Evolutionary conservation across 2,113 vertebrate genomes (phyloP).

Genomic region (Caranx melampygus): DNA sequence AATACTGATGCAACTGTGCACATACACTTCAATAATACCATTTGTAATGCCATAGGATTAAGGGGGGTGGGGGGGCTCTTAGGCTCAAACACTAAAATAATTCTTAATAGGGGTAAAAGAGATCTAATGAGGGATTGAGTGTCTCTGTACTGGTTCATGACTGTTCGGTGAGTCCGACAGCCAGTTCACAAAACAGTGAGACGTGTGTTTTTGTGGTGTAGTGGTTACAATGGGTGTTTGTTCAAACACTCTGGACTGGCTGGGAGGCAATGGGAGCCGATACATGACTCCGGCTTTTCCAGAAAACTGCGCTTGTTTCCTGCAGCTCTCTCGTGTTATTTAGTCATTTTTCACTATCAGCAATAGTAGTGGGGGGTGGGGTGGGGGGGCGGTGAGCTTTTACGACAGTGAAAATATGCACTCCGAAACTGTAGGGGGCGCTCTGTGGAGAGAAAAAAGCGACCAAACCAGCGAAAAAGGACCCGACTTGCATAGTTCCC

Average conservation of each 20-base stretch:
- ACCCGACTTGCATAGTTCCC: too few relatives aligned
- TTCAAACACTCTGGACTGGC: not conserved
- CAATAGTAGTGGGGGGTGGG: too few relatives aligned
- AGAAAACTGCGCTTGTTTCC: not conserved
- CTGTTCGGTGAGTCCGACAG: conserved; percentile 20
- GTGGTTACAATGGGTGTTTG: not conserved
- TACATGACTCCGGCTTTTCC: not conserved
- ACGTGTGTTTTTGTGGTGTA: not conserved
- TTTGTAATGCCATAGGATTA: conserved; percentile 77
- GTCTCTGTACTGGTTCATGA: conserved; percentile 32
- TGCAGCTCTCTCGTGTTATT: not conserved
- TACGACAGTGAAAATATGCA: too few relatives aligned
- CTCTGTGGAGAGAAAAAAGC: too few relatives aligned
- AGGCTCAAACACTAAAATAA: conserved; percentile 48
- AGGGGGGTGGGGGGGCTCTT: conserved; percentile 39
- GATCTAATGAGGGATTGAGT: conserved; percentile 54
- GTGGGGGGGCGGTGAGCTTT: too few relatives aligned
- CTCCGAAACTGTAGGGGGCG: too few relatives aligned
- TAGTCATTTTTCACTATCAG: not conserved
- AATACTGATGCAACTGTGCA: conserved; percentile 67
- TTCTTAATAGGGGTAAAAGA: conserved; percentile 47
- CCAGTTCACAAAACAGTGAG: conserved; percentile 7
- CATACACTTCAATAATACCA: conserved; percentile 70
- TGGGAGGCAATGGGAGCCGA: not conserved
- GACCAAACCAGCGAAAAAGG: too few relatives aligned